Conservation (phyloP, 2,888 invertebrate genomes). For the Neocrepidodera transversa region DNA sequence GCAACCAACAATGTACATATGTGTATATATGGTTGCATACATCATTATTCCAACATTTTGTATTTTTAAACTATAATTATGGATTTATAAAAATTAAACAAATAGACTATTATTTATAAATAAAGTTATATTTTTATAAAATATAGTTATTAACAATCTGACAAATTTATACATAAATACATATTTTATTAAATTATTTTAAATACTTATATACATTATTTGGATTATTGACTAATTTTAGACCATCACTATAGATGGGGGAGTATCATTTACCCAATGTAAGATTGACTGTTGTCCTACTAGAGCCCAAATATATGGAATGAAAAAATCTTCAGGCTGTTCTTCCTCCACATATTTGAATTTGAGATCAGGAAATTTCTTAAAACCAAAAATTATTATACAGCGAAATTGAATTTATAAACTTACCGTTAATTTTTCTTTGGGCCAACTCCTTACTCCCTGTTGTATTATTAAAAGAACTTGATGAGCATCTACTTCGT, state of each 20-base stretch:
- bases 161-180: slow-evolving; percentile 25
- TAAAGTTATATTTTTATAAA: slow-evolving; percentile 8
- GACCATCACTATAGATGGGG: slow-evolving; percentile 16
- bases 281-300: slow-evolving; percentile 65
- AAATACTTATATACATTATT: slow-evolving; percentile 1
- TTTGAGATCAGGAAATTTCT: slow-evolving; percentile 97
- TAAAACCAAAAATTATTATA: background rate
- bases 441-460: slow-evolving; percentile 92
- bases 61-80: too few relatives aligned
- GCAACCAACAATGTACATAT: too few relatives aligned
- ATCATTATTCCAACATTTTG: too few relatives aligned
- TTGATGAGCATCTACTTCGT: slow-evolving; percentile 82
- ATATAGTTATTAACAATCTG: slow-evolving; percentile 19
- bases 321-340: slow-evolving; percentile 98
- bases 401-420: background rate
- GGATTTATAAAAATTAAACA: too few relatives aligned
- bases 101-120: background rate
- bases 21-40: too few relatives aligned
- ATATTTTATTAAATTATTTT: slow-evolving; percentile 7
- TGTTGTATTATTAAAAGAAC: slow-evolving; percentile 89
- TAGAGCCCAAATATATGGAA: slow-evolving; percentile 98
- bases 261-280: slow-evolving; percentile 49
- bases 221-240: background rate
- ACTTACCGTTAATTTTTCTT: slow-evolving; percentile 86
- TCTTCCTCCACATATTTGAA: slow-evolving; percentile 99